Evolutionary conservation across 2,113 vertebrate species (phyloP), one percentile per base, ranked within the genome.

Genomic region (Ceyx melanurus): DNA sequence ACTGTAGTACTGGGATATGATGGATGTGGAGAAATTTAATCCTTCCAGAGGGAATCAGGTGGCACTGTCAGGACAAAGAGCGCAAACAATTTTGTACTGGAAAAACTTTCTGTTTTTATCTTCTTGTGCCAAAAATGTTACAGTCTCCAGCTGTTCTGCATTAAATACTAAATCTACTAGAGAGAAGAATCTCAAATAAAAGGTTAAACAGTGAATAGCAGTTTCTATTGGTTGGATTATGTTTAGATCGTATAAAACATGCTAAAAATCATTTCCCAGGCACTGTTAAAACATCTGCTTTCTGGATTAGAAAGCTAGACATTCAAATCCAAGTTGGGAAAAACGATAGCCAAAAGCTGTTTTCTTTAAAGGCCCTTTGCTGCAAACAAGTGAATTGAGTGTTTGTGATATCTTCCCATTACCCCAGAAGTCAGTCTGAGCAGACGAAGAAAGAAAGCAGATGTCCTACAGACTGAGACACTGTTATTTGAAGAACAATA

Each of bases 11-110:
- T 98, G 97, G 94, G 93, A 95, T 96, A 97, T 99, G 98, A 99
- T 99, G 98, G 98, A 99, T 99, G 98, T 97, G 89, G 83, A 96
- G 98, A 99, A 99, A 98, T 96, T 90, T 97, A 98, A 99, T 98
- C 97, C 98, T 95, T 97, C 94, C 93, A 94, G 87, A 95, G 97
- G 95, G 97, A 97, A 95, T 98, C 98, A 97, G 92, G 97, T 97
- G 96, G 95, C 95, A 96, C 92, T 80, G 60, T 94, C 95, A 95
- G 89, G 85, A 97, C 90, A 98, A 98, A 97, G 96, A 96, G 94
- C 68, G 76, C 97, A 97, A 97, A 97, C 91, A 97, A 95, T 97
- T 97, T 90, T 67, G 76, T 85, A 48, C 92, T 95, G 89, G 91
- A 97, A 97, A 97, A 90, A 72, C 84, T 76, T 86, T 64, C 53